Evolutionary conservation across 2,888 invertebrate genomes (phyloP), one percentile per base, ranked within the genome.

Genomic region (Liopterus haemorrhoidalis): DNA sequence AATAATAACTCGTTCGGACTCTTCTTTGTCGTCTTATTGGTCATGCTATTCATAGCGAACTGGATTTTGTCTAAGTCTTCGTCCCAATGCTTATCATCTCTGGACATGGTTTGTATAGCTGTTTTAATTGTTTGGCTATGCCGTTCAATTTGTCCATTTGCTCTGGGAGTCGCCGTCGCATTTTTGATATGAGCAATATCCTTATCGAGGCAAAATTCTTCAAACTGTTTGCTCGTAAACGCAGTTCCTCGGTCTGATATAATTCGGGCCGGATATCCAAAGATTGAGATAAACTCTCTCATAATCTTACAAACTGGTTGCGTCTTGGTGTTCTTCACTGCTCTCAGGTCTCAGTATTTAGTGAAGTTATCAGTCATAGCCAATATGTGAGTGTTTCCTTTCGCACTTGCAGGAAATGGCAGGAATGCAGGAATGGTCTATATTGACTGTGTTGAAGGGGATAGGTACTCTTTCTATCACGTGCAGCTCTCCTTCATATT

Each of bases 341-440:
- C 44, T 40, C 55, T 59, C 2, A 64, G 31, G 14, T 64, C 49
- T 1, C 58, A 46, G 43, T 54, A 64, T 41, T 65, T 65, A 1
- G 61, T 64, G 39, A 66, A 66, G 0, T 51, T 60, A 38, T 65
- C 65, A 1, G 66, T 57, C 2, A 61, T 43, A 2, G 53, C 58
- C n/a, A 67, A 38, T 12, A 64, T 31, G 24, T 64, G 54, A 6
- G 50, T 53, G 41, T 65, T 65, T 8, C 57, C 55, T 1, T 47
- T 53, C 8, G 46, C 53, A 32, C 58, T 62, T 9, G 49, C 57
- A 2, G 59, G 53, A 47, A 67, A 68, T 8, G 64, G 66, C 1
- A n/a, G n/a, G n/a, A n/a, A n/a, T n/a, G n/a, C 65, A 65, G 4
- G 67, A 45, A 46, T 68, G 66, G 49, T 69, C 66, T 0, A 67